These are phyloP conservation scores for Ephialtes manifestator DNA, from an alignment of 2,888 invertebrate genomes.

Conservation along the genomic window DNA sequence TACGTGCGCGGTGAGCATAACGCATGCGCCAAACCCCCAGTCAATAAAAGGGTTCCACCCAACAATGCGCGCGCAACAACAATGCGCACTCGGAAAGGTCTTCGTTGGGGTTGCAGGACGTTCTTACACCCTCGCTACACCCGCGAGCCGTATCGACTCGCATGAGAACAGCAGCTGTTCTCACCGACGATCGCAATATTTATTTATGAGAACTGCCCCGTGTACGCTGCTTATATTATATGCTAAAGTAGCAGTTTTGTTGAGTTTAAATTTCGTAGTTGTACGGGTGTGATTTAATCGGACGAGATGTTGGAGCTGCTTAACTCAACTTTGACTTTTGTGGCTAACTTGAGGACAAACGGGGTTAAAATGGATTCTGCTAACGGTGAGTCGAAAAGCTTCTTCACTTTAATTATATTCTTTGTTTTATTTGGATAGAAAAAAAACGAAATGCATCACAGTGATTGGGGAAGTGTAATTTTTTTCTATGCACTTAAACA, in stretches of 20 bases:
- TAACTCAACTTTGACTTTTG: neutral
- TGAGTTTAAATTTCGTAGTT: neutral
- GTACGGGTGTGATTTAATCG: neutral
- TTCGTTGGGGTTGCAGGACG: slow-evolving; percentile 30
- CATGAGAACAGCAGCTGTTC: slow-evolving; percentile 16
- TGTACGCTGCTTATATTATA: neutral
- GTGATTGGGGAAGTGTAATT: neutral
- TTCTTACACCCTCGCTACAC: slow-evolving; percentile 57
- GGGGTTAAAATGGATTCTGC: slow-evolving; percentile 34
- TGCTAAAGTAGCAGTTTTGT: neutral
- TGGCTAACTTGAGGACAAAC: slow-evolving; percentile 13
- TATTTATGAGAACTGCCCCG: slow-evolving; percentile 36
- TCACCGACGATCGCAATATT: slow-evolving; percentile 29
- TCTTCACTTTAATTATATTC: neutral
- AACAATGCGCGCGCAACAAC: slow-evolving; percentile 44
- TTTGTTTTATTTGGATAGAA: neutral
- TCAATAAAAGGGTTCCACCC: slow-evolving; percentile 80
- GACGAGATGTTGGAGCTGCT: slow-evolving; percentile 10
- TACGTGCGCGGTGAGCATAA: slow-evolving; percentile 60
- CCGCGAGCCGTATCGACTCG: slow-evolving; percentile 47
- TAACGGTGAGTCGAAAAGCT: slow-evolving; percentile 44
- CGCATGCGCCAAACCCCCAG: slow-evolving; percentile 77
- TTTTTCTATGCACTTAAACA: neutral
- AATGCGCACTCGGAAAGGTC: neutral
- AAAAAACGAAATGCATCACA: neutral